These are phyloP conservation scores for Bombus haemorrhoidalis DNA, from an alignment of 1,140 invertebrate species.

Conservation along the genomic window DNA sequence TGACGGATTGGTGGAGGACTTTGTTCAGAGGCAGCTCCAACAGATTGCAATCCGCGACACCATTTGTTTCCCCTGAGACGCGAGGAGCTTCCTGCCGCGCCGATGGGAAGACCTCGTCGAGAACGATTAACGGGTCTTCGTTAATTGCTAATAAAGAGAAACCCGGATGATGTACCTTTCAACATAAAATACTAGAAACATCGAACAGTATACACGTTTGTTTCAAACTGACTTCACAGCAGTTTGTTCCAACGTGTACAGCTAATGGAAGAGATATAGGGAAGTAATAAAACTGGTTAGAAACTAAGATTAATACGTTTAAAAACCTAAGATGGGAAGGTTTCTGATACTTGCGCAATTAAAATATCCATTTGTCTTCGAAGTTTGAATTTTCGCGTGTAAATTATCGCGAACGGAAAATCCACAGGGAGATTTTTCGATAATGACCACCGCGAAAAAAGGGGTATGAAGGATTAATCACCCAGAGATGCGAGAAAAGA, in stretches of 20 bases:
- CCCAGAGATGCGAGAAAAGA: slow-evolving; percentile 58
- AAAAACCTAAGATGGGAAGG: background rate
- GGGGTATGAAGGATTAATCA: slow-evolving; percentile 75
- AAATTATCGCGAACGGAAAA: background rate
- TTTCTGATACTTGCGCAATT: background rate
- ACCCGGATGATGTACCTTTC: background rate
- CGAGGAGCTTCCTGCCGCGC: slow-evolving; percentile 39
- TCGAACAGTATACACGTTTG: background rate
- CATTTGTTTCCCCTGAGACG: slow-evolving; percentile 73
- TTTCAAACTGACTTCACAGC: background rate
- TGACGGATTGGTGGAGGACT: slow-evolving; percentile 76
- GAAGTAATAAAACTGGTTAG: too few relatives aligned
- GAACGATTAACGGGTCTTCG: slow-evolving; percentile 45
- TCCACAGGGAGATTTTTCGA: background rate
- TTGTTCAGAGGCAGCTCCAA: slow-evolving; percentile 64
- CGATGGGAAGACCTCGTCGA: slow-evolving; percentile 15
- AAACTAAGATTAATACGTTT: too few relatives aligned
- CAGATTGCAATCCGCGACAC: slow-evolving; percentile 73
- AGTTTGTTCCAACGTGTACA: background rate
- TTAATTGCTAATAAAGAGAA: slow-evolving; percentile 52
- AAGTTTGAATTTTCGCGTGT: background rate
- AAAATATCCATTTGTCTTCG: background rate
- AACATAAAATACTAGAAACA: background rate
- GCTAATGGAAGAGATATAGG: background rate
- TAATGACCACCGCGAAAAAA: slow-evolving; percentile 35